Evolutionary conservation across 2,888 invertebrate species (phyloP).

Genomic region (Drosophila borborema): DNA sequence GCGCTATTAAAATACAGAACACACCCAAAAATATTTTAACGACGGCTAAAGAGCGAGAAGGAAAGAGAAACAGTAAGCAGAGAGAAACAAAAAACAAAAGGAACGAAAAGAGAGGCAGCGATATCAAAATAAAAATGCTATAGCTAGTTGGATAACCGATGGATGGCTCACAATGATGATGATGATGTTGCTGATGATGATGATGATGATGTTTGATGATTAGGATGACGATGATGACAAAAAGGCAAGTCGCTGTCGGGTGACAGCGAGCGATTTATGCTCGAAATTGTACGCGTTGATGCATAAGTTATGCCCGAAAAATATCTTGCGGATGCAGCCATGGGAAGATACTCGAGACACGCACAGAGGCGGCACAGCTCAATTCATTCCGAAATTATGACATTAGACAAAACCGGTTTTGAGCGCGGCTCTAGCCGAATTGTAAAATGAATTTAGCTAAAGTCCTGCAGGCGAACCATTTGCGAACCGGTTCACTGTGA

Average conservation of each 20-base stretch:
- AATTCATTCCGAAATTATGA: conserved; percentile 40
- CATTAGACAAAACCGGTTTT: conserved; percentile 47
- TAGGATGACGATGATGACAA: conserved; percentile 44
- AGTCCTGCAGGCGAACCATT: conserved; percentile 2
- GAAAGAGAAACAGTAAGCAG: conserved; percentile 15
- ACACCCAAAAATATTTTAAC: conserved; percentile 81
- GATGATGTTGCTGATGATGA: conserved; percentile 12
- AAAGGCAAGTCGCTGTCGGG: conserved; percentile 46
- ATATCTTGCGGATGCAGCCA: conserved; percentile 65
- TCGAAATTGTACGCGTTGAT: conserved; percentile 77
- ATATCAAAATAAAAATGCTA: conserved; percentile 37
- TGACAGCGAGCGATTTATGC: conserved; percentile 78
- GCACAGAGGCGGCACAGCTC: conserved; percentile 18
- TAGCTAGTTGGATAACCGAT: conserved; percentile 49
- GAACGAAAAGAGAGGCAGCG: conserved; percentile 13
- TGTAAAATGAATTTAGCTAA: neutral
- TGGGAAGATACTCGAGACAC: conserved; percentile 39
- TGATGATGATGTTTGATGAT: conserved; percentile 10
- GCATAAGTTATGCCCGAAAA: conserved; percentile 71
- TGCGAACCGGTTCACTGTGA: conserved; percentile 1
- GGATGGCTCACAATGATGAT: conserved; percentile 41
- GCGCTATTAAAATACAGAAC: conserved; percentile 80
- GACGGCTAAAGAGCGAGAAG: conserved; percentile 50
- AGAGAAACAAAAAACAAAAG: conserved; percentile 17
- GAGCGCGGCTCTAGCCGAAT: neutral